phyloP scores from a whole-genome alignment of 2,113 vertebrate genomes.

The Fulmarus glacialis region DNA sequence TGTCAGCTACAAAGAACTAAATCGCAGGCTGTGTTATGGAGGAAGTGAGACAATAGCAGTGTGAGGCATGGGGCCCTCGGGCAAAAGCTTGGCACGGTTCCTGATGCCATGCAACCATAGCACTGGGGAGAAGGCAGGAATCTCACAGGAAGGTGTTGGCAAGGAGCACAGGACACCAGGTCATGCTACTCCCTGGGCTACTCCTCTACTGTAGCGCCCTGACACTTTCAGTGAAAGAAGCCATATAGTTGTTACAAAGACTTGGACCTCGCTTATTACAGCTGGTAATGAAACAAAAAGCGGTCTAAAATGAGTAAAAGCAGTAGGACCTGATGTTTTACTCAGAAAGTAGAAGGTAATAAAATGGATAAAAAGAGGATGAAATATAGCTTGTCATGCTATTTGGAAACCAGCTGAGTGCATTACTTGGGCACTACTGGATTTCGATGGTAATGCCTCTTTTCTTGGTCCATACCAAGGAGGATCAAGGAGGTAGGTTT shows the following conservation, averaged over 20 bases:
- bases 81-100: fast-evolving
- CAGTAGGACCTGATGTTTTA: not conserved
- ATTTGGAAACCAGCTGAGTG: not conserved
- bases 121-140: not conserved
- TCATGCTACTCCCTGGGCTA: fast-evolving
- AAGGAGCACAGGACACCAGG: fast-evolving
- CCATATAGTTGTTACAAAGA: not conserved
- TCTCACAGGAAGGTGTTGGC: not conserved
- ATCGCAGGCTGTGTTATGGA: not conserved
- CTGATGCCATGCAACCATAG: not conserved
- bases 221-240: not conserved
- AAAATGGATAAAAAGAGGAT: not conserved
- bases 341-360: not conserved
- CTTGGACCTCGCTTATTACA: not conserved
- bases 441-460: not conserved
- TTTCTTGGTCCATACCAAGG: not conserved
- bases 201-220: not conserved
- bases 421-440: not conserved
- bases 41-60: not conserved
- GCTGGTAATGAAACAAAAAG: not conserved
- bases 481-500: not conserved
- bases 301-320: not conserved
- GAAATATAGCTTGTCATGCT: not conserved
- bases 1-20: not conserved
- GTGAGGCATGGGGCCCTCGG: fast-evolving